Evolutionary conservation across 2,113 vertebrate genomes (phyloP).

Genomic region (Dicerorhinus sumatrensis): DNA sequence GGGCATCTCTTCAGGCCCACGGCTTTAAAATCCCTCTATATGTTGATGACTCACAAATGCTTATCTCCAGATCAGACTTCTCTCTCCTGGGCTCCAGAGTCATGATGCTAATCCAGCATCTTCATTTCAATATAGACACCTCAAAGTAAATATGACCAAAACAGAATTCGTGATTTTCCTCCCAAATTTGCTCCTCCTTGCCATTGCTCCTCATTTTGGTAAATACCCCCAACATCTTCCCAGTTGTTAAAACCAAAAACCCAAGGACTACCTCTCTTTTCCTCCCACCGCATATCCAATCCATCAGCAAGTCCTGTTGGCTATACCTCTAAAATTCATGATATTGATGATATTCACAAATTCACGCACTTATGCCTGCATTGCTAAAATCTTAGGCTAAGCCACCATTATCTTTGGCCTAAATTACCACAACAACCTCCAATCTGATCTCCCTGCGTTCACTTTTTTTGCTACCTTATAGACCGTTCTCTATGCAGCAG

Average conservation of each 20-base stretch:
- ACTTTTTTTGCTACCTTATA: not conserved
- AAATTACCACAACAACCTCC: not conserved
- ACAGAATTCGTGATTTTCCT: not conserved
- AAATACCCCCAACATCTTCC: not conserved
- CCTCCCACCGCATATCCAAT: not conserved
- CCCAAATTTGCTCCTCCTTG: not conserved
- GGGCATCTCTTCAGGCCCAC: not conserved
- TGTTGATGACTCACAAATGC: slow-evolving; percentile 1
- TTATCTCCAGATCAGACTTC: not conserved
- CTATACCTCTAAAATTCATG: slow-evolving; percentile 10
- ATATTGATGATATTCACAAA: not conserved
- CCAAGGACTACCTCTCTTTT: not conserved
- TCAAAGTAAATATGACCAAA: not conserved
- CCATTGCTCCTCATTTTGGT: not conserved
- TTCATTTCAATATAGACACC: not conserved
- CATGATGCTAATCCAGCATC: not conserved
- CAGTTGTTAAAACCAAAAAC: not conserved
- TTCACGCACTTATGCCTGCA: not conserved
- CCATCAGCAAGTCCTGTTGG: not conserved
- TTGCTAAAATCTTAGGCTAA: slow-evolving; percentile 11
- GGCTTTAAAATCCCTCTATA: slow-evolving; percentile 3
- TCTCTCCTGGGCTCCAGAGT: not conserved
- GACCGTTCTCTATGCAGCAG: not conserved
- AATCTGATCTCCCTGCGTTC: not conserved
- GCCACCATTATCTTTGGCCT: not conserved